Evolutionary conservation across 1,140 invertebrate genomes (phyloP).

Genomic region (Leptopilina boulardi): DNA sequence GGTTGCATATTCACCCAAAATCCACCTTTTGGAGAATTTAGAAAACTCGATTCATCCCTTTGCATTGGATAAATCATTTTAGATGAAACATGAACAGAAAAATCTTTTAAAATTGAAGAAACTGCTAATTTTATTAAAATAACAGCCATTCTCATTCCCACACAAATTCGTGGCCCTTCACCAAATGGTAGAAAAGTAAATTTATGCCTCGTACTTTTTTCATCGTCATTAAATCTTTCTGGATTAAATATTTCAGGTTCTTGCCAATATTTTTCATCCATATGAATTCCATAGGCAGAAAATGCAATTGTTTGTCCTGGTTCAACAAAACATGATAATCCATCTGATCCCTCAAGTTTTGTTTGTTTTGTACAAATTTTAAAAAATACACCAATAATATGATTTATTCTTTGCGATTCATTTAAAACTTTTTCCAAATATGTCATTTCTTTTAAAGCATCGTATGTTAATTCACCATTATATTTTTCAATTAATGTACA

Average conservation of each 20-base stretch:
- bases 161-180: too few species aligned
- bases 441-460: constrained; percentile 72
- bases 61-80: constrained; percentile 50
- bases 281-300: constrained; percentile 59
- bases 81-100: constrained; percentile 47
- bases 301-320: constrained; percentile 65
- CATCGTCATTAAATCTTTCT: constrained; percentile 63
- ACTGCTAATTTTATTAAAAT: constrained; percentile 50
- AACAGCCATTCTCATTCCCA: too few species aligned
- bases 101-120: constrained; percentile 46
- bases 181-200: too few species aligned
- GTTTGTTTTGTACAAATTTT: constrained; percentile 64
- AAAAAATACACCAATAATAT: constrained; percentile 56
- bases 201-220: constrained; percentile 56
- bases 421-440: constrained; percentile 77
- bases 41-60: constrained; percentile 9
- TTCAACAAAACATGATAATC: constrained; percentile 42
- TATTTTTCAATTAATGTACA: constrained; percentile 35
- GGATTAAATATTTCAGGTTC: too few species aligned
- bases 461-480: constrained; percentile 49
- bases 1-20: constrained; percentile 49
- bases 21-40: constrained; percentile 42
- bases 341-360: constrained; percentile 56
- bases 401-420: constrained; percentile 70
- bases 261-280: too few species aligned